A percentile compares a stretch with the other conserved stretches of the same genome.
Evolutionary conservation across 2,888 invertebrate genomes (phyloP).

Genomic region (Endomychus coccineus): DNA sequence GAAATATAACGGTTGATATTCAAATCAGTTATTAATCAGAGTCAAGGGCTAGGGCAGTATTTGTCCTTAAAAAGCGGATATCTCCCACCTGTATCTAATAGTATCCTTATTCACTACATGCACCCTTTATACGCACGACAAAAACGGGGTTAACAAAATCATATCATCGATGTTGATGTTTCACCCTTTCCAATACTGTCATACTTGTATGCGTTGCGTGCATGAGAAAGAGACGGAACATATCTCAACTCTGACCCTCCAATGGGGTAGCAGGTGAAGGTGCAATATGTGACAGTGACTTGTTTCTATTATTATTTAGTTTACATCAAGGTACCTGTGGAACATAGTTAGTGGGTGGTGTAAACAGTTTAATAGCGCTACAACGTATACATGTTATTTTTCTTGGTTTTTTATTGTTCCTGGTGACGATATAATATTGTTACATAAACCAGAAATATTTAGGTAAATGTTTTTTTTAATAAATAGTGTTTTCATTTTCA

Average conservation of each 20-base stretch:
- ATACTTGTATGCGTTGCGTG: conserved; percentile 4
- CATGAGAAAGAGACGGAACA: conserved; percentile 22
- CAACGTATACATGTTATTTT: too few relatives aligned
- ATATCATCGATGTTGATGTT: conserved; percentile 19
- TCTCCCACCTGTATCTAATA: conserved; percentile 19
- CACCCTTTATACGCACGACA: conserved; percentile 12
- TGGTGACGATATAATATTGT: too few relatives aligned
- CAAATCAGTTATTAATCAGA: conserved; percentile 29
- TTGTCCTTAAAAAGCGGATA: conserved; percentile 11
- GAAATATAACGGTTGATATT: too few relatives aligned
- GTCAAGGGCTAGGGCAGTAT: conserved; percentile 16
- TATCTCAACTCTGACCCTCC: conserved; percentile 29
- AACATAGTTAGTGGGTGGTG: too few relatives aligned
- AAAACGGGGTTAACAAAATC: conserved; percentile 29
- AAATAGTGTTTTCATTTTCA: too few relatives aligned
- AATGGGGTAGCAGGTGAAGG: conserved; percentile 36
- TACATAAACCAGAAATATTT: too few relatives aligned
- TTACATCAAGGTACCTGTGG: conserved; percentile 29
- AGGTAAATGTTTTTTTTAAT: too few relatives aligned
- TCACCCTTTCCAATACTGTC: conserved; percentile 6
- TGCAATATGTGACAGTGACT: conserved; percentile 35
- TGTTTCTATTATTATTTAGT: conserved; percentile 32
- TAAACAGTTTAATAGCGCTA: too few relatives aligned
- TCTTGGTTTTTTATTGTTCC: too few relatives aligned
- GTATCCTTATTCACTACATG: conserved; percentile 4